phyloP scores from a whole-genome alignment of 2,113 vertebrate species.

The Ptychochromis oligacanthus region DNA sequence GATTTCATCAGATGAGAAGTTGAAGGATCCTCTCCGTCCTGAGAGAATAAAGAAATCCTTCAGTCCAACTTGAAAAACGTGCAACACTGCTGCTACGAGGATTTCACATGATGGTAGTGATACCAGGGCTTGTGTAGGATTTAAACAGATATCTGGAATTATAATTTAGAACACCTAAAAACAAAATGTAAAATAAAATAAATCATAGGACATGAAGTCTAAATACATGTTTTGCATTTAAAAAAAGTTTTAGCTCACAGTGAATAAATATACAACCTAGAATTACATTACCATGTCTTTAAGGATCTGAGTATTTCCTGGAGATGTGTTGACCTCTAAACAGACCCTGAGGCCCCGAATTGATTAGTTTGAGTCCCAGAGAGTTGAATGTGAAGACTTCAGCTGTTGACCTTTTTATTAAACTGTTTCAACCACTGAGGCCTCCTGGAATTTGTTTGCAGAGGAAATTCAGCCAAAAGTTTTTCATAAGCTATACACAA shows the following conservation, averaged over 20 bases:
- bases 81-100: neutral
- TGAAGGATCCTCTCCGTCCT: constrained; percentile 34
- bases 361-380: constrained; percentile 9
- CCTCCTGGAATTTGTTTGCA: neutral
- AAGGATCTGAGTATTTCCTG: constrained; percentile 13
- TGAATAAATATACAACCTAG: neutral
- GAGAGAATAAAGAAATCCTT: constrained; percentile 46
- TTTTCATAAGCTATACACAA: neutral
- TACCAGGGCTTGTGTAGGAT: constrained; percentile 1
- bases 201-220: neutral
- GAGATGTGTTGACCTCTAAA: neutral
- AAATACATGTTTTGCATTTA: neutral
- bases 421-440: neutral
- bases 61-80: constrained; percentile 8
- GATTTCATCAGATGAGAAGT: constrained; percentile 51
- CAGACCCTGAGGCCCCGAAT: neutral
- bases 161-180: neutral
- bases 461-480: neutral
- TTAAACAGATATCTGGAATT: constrained; percentile 7
- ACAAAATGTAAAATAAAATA: neutral
- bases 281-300: neutral
- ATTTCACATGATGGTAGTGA: constrained; percentile 16
- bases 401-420: constrained; percentile 24
- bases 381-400: neutral
- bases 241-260: neutral